A percentile compares a stretch with the other conserved stretches of the same genome.
phyloP scores from a whole-genome alignment of 2,888 invertebrate species.

The Melinaea marsaeus region DNA sequence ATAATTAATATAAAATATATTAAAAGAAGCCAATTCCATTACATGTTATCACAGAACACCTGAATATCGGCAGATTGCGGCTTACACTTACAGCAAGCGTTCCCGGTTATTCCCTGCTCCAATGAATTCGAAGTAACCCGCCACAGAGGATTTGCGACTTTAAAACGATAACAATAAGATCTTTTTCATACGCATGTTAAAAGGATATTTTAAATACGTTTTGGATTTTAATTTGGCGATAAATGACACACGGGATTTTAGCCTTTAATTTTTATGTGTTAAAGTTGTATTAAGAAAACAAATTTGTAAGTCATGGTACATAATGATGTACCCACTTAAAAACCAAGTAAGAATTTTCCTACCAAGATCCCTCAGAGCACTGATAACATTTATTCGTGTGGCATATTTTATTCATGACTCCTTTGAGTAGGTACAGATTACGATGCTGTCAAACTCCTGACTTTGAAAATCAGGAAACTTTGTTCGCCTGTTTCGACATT shows the following conservation, averaged over 20 bases:
- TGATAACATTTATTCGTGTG: conserved; percentile 3
- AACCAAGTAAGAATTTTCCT: background rate
- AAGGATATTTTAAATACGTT: conserved; percentile 29
- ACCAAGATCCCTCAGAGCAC: background rate
- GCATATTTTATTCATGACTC: conserved; percentile 6
- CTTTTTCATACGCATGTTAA: conserved; percentile 19
- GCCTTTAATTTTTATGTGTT: conserved; percentile 19
- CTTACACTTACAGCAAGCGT: conserved; percentile 60
- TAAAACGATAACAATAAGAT: conserved; percentile 30
- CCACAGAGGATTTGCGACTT: conserved; percentile 34
- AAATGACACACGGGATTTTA: conserved; percentile 23
- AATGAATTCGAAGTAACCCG: conserved; percentile 32
- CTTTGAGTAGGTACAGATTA: conserved; percentile 6
- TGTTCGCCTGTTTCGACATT: background rate
- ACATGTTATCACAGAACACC: conserved; percentile 50
- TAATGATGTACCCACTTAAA: background rate
- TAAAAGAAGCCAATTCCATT: conserved; percentile 48
- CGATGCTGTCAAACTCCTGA: conserved; percentile 6
- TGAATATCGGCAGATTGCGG: conserved; percentile 71
- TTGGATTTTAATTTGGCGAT: conserved; percentile 36
- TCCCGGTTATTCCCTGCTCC: conserved; percentile 47
- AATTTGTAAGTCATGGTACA: background rate
- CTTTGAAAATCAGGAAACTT: conserved; percentile 5
- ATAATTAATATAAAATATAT: conserved; percentile 23
- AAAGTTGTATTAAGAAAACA: conserved; percentile 18